A percentile compares a stretch with the other conserved stretches of the same genome.
These are phyloP conservation scores for Lypha dubia DNA, from an alignment of 2,888 invertebrate genomes.

Conservation along the genomic window DNA sequence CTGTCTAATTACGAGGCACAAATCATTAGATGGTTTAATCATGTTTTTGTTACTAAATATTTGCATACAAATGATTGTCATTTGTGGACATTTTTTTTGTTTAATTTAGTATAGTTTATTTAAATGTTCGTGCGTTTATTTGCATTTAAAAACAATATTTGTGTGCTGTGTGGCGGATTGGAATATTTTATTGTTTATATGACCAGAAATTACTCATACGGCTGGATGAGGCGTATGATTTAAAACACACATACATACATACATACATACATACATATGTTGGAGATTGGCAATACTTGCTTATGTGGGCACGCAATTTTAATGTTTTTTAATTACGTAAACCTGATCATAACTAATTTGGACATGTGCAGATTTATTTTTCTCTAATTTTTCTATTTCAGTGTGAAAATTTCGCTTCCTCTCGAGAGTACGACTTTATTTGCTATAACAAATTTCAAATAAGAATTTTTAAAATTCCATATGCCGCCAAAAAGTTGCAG, in stretches of 20 bases:
- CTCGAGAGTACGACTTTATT: too few species aligned
- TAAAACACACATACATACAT: background rate
- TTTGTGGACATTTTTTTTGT: conserved; percentile 10
- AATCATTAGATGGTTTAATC: conserved; percentile 55
- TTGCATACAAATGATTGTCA: conserved; percentile 46
- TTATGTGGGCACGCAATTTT: too few species aligned
- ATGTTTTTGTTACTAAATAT: conserved; percentile 44
- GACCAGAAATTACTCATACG: conserved; percentile 29
- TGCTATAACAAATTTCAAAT: too few species aligned
- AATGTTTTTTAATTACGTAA: too few species aligned
- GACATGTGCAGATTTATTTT: too few species aligned
- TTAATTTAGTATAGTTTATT: background rate
- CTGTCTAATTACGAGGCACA: conserved; percentile 48
- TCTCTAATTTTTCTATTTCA: too few species aligned
- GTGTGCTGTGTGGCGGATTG: conserved; percentile 2
- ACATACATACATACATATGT: background rate
- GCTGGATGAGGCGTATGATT: background rate
- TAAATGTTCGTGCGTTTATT: background rate
- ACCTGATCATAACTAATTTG: too few species aligned
- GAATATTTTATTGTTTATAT: conserved; percentile 28
- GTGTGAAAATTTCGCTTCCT: too few species aligned
- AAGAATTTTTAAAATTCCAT: too few species aligned
- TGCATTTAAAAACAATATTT: conserved; percentile 23
- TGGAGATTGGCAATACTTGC: background rate
- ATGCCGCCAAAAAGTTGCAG: too few species aligned